Percentiles rank a stretch among this genome's conserved stretches.
phyloP scores from a whole-genome alignment of 53 echinoderm and acorn worm species.

The Astropecten irregularis region DNA sequence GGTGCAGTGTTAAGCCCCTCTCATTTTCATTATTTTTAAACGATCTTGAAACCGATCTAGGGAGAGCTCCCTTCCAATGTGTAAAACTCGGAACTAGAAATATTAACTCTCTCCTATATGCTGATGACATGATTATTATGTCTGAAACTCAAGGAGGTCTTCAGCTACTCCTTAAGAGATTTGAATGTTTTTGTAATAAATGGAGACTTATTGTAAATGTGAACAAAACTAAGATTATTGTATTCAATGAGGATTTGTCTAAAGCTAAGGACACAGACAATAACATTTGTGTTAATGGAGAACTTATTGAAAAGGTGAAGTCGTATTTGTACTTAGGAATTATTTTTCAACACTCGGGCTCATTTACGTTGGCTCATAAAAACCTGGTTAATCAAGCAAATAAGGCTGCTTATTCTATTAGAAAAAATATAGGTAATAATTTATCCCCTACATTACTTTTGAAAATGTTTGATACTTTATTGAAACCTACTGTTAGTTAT shows the following conservation, averaged over 20 bases:
- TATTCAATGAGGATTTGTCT: not conserved
- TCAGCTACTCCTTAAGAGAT: not conserved
- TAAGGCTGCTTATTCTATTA: not conserved
- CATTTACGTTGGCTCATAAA: not conserved
- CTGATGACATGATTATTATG: not conserved
- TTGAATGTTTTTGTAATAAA: not conserved
- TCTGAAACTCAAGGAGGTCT: not conserved
- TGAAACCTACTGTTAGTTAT: not conserved
- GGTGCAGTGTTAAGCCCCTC: not conserved
- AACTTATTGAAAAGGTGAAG: not conserved
- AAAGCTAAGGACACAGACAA: not conserved
- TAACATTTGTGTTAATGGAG: not conserved
- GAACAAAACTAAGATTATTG: not conserved
- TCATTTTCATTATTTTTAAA: not conserved
- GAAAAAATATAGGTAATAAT: not conserved
- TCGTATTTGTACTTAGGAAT: not conserved
- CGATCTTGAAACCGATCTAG: not conserved
- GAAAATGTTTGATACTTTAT: not conserved
- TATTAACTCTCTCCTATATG: not conserved
- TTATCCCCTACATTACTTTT: not conserved
- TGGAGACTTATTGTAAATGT: not conserved
- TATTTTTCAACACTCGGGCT: not conserved
- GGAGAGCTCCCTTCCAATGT: not conserved
- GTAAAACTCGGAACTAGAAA: not conserved
- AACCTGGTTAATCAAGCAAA: not conserved